Conservation (phyloP, 2,113 vertebrate genomes). For the Mionectes macconnelli region DNA sequence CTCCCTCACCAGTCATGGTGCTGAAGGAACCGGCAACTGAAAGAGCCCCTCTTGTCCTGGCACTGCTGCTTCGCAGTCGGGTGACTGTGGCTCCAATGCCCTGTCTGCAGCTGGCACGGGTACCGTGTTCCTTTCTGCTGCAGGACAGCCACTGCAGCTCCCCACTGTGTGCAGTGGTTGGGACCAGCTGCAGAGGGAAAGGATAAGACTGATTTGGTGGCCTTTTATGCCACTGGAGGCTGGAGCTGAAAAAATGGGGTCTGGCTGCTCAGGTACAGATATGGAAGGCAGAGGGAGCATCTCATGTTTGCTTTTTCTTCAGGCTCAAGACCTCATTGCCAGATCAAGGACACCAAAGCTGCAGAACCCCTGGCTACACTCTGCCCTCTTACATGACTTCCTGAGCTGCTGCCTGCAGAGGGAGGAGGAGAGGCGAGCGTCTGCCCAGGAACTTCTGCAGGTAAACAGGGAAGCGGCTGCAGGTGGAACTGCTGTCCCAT, state of each 20-base stretch:
- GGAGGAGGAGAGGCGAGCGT: background rate
- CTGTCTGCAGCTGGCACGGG: too few relatives aligned
- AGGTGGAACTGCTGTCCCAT: background rate
- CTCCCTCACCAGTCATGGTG: background rate
- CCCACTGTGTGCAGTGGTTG: too few relatives aligned
- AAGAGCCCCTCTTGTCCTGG: background rate
- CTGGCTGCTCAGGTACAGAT: background rate
- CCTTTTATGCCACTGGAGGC: too few relatives aligned
- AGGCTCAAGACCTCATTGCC: background rate
- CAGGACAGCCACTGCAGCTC: too few relatives aligned
- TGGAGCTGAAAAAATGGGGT: background rate
- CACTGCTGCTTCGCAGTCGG: background rate
- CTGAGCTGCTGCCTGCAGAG: background rate
- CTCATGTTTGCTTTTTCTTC: background rate
- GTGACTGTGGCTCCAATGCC: background rate
- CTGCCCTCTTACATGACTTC: background rate
- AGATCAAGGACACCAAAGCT: background rate
- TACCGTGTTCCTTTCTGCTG: too few relatives aligned
- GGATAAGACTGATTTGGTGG: too few relatives aligned
- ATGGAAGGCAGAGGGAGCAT: background rate
- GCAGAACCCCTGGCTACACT: background rate
- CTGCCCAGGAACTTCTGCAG: background rate
- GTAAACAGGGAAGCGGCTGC: background rate
- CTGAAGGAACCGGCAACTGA: background rate
- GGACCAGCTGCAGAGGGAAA: too few relatives aligned